Conservation (phyloP, 2,888 invertebrate species). For the Polia nebulosa region DNA sequence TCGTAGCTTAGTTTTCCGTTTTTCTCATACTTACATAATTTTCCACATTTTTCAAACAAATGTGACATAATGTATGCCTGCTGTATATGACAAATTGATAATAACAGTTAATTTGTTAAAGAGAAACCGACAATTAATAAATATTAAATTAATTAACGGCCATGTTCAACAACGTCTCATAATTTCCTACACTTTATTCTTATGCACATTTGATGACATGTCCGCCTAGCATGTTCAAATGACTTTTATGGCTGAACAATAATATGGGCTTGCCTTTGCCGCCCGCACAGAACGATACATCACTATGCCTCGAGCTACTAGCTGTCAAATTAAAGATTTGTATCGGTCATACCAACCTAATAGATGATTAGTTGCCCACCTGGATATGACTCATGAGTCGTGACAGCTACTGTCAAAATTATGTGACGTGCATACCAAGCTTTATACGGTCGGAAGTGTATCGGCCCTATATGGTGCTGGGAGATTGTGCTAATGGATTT, state of each 20-base stretch:
- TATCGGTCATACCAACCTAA: conserved; percentile 54
- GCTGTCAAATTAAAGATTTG: conserved; percentile 67
- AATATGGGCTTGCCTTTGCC: conserved; percentile 8
- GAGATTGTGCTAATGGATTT: conserved; percentile 4
- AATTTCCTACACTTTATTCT: conserved; percentile 5
- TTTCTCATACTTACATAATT: no score
- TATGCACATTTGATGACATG: conserved; percentile 20
- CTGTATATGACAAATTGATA: not conserved
- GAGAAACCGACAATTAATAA: conserved; percentile 2
- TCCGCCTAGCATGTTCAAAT: conserved; percentile 14
- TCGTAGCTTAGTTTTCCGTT: no score
- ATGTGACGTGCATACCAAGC: conserved; percentile 44
- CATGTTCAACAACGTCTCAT: conserved; percentile 1
- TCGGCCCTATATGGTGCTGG: conserved; percentile 12
- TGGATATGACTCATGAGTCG: conserved; percentile 49
- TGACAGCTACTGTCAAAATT: conserved; percentile 52
- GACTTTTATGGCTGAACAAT: not conserved
- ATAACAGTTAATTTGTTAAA: not conserved
- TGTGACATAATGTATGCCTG: not conserved
- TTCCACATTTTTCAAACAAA: not conserved
- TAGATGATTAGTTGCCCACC: conserved; percentile 64
- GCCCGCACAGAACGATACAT: conserved; percentile 46
- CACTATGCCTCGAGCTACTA: conserved; percentile 43
- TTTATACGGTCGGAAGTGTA: conserved; percentile 40
- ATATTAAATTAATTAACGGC: not conserved